Evolutionary conservation across 2,797 vertebrate species (phyloP), one percentile per base, ranked within the genome.

Genomic region (Tenualosa thibaudeaui): DNA sequence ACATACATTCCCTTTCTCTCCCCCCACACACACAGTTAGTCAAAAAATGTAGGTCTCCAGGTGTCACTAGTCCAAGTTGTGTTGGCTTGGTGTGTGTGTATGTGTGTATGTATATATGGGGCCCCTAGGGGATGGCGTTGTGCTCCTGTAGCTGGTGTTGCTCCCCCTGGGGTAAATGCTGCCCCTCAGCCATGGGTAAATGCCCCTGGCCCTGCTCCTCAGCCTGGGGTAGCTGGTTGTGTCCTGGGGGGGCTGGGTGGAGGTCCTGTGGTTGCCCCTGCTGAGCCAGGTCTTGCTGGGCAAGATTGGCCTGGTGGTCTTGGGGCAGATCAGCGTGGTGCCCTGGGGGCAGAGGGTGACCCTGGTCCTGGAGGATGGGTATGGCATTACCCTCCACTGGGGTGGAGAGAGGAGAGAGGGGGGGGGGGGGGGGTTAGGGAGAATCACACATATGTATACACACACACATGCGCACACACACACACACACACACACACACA

Each of bases 291-390:
- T 58, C 24, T 24, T 68, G 24, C 2, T 24, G 62, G 2, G 31
- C 19, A 5, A 60, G 65, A 3, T 13, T 12, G 13, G 31, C 68
- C 62, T 68, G 62, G 31, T 93, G 89, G 19, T 56, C 93, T 82
- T 89, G 91, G 15, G 54, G 83, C 37, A 89, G 88, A 3, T 84
- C 89, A 12, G 89, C 90, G 82, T 91, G 90, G 82, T 91, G 89
- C 37, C 91, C 91, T 13, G 17, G 75, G 54, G 89, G 89, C 26
- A 89, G 31, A 82, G 90, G 90, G 81, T 90, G 81, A 53, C 93
- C 85, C 0, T 84, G 24, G 31, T 5, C 91, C 56, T 58, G 56
- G 56, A 19, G 19, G 5, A 58, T 5, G 90, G 88, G 0, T 84
- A 17, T 60, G 31, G 13, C 68, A 15, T 75, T 75, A 15, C 31